Percentiles rank a stretch among this genome's conserved stretches.
Conservation (phyloP, 2,113 vertebrate genomes). For the Urocolius indicus region DNA sequence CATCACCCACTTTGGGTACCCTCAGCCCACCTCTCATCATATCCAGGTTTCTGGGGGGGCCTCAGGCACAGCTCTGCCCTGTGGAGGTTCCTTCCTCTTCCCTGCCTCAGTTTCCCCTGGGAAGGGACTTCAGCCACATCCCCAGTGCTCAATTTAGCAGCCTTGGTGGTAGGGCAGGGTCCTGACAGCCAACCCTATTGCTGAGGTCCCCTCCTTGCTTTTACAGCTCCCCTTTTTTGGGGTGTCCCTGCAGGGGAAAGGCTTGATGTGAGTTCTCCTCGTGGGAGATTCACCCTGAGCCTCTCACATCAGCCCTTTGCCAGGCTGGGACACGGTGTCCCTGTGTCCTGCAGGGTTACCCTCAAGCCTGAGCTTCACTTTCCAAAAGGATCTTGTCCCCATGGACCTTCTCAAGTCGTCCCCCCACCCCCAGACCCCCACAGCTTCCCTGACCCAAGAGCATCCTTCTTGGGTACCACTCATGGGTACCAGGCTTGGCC, state of each 20-base stretch:
- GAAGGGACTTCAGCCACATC: background rate
- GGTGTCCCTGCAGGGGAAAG: background rate
- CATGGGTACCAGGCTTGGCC: background rate
- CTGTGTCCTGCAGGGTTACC: background rate
- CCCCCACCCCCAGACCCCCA: background rate
- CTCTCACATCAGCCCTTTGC: background rate
- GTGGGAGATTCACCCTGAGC: fast-evolving
- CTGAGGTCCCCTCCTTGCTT: background rate
- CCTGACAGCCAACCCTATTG: background rate
- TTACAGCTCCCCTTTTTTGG: background rate
- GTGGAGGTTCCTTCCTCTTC: background rate
- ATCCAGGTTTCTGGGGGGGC: fast-evolving
- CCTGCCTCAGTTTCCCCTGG: background rate
- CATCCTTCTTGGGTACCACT: background rate
- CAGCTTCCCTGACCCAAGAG: background rate
- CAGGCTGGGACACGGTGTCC: background rate
- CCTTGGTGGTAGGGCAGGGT: background rate
- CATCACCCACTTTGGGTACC: background rate
- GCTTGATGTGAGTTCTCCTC: background rate
- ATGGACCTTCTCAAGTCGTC: fast-evolving
- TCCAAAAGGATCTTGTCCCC: background rate
- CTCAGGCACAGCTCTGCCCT: background rate
- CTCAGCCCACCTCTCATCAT: fast-evolving
- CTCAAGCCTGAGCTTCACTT: background rate
- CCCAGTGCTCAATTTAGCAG: fast-evolving